phyloP scores from a whole-genome alignment of 2,888 invertebrate species.

The Macroteleia sp. region DNA sequence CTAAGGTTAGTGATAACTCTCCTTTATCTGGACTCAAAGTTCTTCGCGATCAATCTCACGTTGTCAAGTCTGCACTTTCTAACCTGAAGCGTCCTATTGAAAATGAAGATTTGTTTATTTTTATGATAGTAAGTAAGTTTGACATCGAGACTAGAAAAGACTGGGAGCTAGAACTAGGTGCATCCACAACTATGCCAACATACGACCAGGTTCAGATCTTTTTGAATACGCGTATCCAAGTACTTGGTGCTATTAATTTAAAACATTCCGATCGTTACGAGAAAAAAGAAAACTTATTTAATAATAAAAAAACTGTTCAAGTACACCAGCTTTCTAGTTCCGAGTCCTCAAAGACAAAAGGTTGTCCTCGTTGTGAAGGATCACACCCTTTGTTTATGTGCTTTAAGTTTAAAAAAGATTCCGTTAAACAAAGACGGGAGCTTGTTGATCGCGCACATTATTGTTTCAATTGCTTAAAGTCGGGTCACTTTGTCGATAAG shows the following conservation, averaged over 20 bases:
- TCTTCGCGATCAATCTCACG: neutral
- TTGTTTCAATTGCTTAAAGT: conserved; percentile 1
- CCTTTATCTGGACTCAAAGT: no score
- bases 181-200: neutral
- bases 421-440: neutral
- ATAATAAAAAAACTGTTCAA: no score
- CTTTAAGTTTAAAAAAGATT: no score
- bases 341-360: neutral
- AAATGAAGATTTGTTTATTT: neutral
- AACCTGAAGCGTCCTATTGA: neutral
- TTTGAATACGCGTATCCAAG: no score
- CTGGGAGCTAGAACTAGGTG: neutral
- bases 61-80: neutral
- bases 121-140: neutral
- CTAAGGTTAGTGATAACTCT: no score
- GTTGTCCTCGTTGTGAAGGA: neutral
- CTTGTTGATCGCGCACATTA: neutral
- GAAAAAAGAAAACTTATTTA: no score
- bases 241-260: no score
- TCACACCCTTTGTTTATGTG: neutral
- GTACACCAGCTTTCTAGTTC: no score
- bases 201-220: neutral
- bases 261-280: no score
- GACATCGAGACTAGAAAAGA: neutral
- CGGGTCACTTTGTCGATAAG: neutral